phyloP scores from a whole-genome alignment of 2,113 vertebrate genomes.

The Stegostoma tigrinum region DNA sequence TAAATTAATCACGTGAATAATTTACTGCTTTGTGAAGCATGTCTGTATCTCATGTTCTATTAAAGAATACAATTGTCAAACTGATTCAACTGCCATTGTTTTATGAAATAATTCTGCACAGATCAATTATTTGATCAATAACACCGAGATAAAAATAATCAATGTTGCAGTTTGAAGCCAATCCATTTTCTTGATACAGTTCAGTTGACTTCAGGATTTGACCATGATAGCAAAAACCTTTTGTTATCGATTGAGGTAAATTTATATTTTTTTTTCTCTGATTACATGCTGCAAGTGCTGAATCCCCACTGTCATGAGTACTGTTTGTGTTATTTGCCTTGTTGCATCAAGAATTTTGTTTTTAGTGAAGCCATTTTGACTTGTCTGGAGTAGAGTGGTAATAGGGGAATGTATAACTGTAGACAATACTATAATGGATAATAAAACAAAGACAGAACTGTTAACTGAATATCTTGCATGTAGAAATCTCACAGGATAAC shows the following conservation, averaged over 20 bases:
- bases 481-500: background rate
- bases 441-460: background rate
- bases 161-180: background rate
- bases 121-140: background rate
- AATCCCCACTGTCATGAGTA: background rate
- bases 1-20: background rate
- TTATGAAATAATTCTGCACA: background rate
- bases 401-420: background rate
- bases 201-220: background rate
- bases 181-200: background rate
- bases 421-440: background rate
- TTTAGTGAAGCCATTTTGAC: background rate
- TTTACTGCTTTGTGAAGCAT: background rate
- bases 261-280: background rate
- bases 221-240: background rate
- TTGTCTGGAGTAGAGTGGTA: background rate
- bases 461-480: background rate
- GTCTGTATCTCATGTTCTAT: background rate
- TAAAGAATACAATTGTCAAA: background rate
- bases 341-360: background rate
- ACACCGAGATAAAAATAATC: background rate
- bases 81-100: background rate
- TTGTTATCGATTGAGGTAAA: background rate
- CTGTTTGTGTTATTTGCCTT: background rate
- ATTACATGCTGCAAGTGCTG: background rate